Evolutionary conservation across 2,113 vertebrate species (phyloP), one percentile per base, ranked within the genome.

Genomic region (Aphyosemion australe): DNA sequence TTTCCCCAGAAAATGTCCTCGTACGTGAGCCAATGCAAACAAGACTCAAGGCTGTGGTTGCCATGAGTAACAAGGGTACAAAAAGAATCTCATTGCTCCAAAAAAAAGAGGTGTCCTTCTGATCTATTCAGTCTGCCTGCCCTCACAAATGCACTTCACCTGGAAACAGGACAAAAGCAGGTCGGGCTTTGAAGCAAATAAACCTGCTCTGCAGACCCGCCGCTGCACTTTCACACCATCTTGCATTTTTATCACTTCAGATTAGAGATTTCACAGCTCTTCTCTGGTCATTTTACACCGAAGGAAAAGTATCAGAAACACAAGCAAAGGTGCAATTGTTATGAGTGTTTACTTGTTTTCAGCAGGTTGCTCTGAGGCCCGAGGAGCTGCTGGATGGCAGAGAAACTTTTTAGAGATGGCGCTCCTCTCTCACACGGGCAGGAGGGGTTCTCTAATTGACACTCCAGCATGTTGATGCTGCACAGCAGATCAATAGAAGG

Each of bases 401-500:
- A 75, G 73, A 78, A 68, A 75, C 73, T 84, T 80, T 26, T 83
- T 57, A 69, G 66, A 74, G 60, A 75, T 37, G 69, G 65, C 74
- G 78, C 61, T 66, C 16, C 63, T 68, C 73, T 79, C 76, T 78
- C 82, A 87, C 83, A 84, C 80, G 82, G 80, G 69, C 67, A 89
- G 82, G 83, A 84, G 80, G 79, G 74, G 79, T 72, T 82, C 69
- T 83, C 76, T 90, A 85, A 90, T 87, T 90, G 87, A 90, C 87
- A 86, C 81, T 88, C 76, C 69, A 76, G 78, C 82, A 87, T 83
- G 83, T 83, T 87, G 85, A 78, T 76, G 82, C 82, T 79, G 74
- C 80, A 76, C 78, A 69, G 79, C 71, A 72, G 85, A 91, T 90
- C 87, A 84, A 90, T 90, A 87, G 78, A 52, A 80, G 83, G 79